A percentile compares a stretch with the other conserved stretches of the same genome.
phyloP scores from a whole-genome alignment of 2,888 invertebrate species.

The Brachyopa scutellaris region DNA sequence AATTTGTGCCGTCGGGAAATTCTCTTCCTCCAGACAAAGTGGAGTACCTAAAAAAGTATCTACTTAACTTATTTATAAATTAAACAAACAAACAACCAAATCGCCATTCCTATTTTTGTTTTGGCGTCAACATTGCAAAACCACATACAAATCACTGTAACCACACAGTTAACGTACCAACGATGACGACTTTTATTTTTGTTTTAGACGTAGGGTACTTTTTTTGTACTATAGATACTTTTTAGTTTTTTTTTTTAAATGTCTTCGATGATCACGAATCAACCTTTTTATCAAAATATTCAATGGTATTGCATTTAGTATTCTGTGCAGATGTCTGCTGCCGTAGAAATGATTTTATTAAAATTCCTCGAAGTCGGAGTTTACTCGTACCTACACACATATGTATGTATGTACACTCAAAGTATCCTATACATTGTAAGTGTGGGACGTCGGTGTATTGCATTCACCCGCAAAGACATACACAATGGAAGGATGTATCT shows the following conservation, averaged over 20 bases:
- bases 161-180: slow-evolving; percentile 12
- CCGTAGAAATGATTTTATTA: slow-evolving; percentile 72
- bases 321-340: slow-evolving; percentile 69
- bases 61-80: too few relatives aligned
- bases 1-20: too few relatives aligned
- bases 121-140: slow-evolving; percentile 14
- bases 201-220: slow-evolving; percentile 17
- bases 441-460: slow-evolving; percentile 18
- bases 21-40: too few relatives aligned
- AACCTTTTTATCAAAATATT: slow-evolving; percentile 69
- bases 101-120: background rate
- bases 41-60: too few relatives aligned
- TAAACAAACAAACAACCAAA: too few relatives aligned
- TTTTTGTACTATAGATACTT: slow-evolving; percentile 34
- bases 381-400: too few relatives aligned
- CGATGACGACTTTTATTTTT: background rate
- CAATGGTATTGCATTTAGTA: slow-evolving; percentile 67
- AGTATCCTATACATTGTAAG: slow-evolving; percentile 30
- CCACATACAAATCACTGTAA: slow-evolving; percentile 19
- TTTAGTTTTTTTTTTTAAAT: slow-evolving; percentile 29
- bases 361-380: slow-evolving; percentile 67
- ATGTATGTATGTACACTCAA: too few relatives aligned
- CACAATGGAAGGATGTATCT: slow-evolving; percentile 11
- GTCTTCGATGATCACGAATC: slow-evolving; percentile 69
- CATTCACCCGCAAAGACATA: slow-evolving; percentile 33